Evolutionary conservation across 2,113 vertebrate genomes (phyloP), one percentile per base, ranked within the genome.

Genomic region (Ariopsis seemanni): DNA sequence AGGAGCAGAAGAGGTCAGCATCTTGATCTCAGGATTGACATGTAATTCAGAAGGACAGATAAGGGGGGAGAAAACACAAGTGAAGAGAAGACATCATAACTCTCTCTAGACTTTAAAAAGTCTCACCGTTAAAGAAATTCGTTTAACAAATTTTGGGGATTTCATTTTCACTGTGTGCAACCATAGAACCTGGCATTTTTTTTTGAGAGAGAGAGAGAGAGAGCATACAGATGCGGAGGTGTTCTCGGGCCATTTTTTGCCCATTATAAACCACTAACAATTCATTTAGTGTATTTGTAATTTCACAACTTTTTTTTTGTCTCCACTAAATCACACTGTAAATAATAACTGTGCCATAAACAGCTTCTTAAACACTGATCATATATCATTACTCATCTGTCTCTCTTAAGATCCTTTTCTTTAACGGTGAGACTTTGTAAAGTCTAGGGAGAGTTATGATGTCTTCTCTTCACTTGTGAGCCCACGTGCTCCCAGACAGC

Each of bases 391-490:
- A 52, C 57, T 75, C 22, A 65, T 2, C 42, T 34, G 14, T 25
- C 20, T 34, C 5, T 77, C 25, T 48, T 52, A 57, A n/a, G 53
- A 48, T 58, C 27, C 10, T 30, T 27, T 63, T 84, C 42, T 81
- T 84, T 83, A 52, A 80, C 17, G 60, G 22, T 67, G 22, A 63
- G 74, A 90, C 71, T 78, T 42, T 89, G 82, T 63, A 34, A 62
- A 74, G 57, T 83, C 62, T 72, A 83, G 72, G 25, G 72, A 82
- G 57, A 84, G 48, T 34, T 67, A 30, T 20, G 7, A 82, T 86
- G 87, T 79, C 75, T 82, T 86, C 82, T 53, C 63, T 86, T 58
- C 62, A 84, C 63, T 62, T 71, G 63, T 50, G 53, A 60, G 30
- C 30, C 81, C 52, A 72, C 5, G 57, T 69, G 15, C 50, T 81